Base-by-base conservation (phyloP, 2,113 vertebrate species). In the Gymnogyps californianus region DNA sequence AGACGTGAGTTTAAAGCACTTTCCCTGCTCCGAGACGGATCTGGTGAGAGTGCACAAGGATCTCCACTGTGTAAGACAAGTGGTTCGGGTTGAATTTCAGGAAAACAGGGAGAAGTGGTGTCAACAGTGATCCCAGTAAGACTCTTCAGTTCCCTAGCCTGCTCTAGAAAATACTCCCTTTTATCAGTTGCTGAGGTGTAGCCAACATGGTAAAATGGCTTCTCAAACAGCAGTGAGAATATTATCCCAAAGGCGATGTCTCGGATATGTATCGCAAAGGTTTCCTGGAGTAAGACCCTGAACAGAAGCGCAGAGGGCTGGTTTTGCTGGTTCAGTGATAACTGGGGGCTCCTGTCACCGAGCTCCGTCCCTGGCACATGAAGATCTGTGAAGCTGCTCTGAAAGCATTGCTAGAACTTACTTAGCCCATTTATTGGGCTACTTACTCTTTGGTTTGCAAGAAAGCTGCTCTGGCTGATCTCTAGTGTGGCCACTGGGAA, bases 191-290 rank as follows among this genome's bases (percentile, higher is more conserved):
- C 40, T 34, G 29, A 42, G 18, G 21, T 5, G 13, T 11, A 74
- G 47, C 0, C 1, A 62, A 19, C 0, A 2, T 38, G 38, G 24
- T n/a, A 44, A 80, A 75, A 74, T 25, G 74, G 32, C 49, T 69
- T 55, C 72, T 87, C 36, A 6, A 20, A 8, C 32, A 59, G 46
- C 54, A 6, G 34, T 3, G 24, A 40, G 77, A 42, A 9, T 13
- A 18, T 72, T 16, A 26, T 31, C 46, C 57, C 47, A 19, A 16
- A 57, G 32, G 36, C 28, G 44, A 40, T 15, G 21, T 21, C 29
- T 58, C 1, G 1, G 32, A 5, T 51, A 1, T 4, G 1, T 49
- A 15, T 38, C 3, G 1, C 46, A 17, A 14, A 40, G 58, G 21
- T 18, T 66, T 82, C 51, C 51, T 1, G 3, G 44, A 42, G 31